phyloP scores from a whole-genome alignment of 1,140 invertebrate species.

The Leptonema lineaticorne region DNA sequence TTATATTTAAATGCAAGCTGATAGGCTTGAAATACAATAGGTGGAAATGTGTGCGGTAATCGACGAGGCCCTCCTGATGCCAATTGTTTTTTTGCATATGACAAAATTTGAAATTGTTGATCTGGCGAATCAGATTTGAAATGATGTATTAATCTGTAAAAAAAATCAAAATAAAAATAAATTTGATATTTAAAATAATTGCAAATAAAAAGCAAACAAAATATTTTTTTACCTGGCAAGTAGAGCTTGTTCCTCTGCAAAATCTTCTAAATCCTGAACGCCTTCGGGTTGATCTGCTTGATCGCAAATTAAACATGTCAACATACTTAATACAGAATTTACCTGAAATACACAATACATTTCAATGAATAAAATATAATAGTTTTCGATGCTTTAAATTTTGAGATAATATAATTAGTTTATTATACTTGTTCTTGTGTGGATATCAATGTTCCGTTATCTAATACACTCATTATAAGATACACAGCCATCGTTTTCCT shows the following conservation, averaged over 20 bases:
- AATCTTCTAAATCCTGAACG: slow-evolving; percentile 87
- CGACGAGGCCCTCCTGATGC: slow-evolving; percentile 83
- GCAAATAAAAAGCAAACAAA: background rate
- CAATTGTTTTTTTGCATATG: slow-evolving; percentile 86
- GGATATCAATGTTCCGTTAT: slow-evolving; percentile 75
- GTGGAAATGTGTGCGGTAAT: slow-evolving; percentile 91
- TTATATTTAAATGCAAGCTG: slow-evolving; percentile 85
- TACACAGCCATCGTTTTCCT: slow-evolving; percentile 85
- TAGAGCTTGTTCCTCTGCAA: slow-evolving; percentile 94
- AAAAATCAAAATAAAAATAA: too few species aligned
- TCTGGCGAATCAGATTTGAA: slow-evolving; percentile 84
- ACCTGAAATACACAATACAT: slow-evolving; percentile 56
- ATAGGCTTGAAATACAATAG: slow-evolving; percentile 94
- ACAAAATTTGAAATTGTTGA: slow-evolving; percentile 91
- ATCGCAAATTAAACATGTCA: slow-evolving; percentile 85
- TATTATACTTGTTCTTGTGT: slow-evolving; percentile 67
- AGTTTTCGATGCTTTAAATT: background rate
- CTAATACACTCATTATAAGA: slow-evolving; percentile 84
- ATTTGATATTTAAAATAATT: slow-evolving; percentile 8
- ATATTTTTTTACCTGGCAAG: slow-evolving; percentile 71
- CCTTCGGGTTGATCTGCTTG: slow-evolving; percentile 73
- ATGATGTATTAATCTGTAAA: slow-evolving; percentile 81
- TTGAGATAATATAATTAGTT: too few species aligned
- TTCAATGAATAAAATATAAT: background rate
- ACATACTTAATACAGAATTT: slow-evolving; percentile 75